Evolutionary conservation across 2,888 invertebrate genomes (phyloP).

Genomic region (Drosophila fungiperda): DNA sequence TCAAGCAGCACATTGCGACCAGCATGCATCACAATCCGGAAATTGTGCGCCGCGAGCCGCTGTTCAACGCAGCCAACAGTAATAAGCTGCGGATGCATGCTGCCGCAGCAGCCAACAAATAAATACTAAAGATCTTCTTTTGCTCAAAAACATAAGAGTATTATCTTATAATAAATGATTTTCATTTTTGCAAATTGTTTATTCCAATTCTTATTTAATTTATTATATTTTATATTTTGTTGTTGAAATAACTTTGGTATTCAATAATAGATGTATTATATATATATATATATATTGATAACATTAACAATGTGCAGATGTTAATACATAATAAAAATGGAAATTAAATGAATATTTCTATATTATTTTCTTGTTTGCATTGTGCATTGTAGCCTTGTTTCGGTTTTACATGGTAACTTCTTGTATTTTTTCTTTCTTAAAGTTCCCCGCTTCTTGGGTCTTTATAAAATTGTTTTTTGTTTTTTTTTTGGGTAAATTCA

Average conservation of each 20-base stretch:
- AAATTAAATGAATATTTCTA: not conserved
- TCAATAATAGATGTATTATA: no score
- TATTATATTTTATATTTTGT: not conserved
- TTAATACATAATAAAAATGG: not conserved
- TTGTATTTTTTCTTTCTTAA: not conserved
- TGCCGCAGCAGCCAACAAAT: not conserved
- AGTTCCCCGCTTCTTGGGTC: not conserved
- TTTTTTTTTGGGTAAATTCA: conserved; percentile 6
- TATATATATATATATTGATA: no score
- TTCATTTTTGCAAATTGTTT: not conserved
- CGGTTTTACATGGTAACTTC: no score
- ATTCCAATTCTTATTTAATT: not conserved
- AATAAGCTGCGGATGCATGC: conserved; percentile 24
- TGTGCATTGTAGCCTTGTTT: not conserved
- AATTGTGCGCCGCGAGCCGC: conserved; percentile 93
- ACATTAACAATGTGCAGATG: not conserved
- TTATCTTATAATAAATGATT: not conserved
- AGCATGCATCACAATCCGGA: conserved; percentile 90
- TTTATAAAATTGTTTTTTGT: conserved; percentile 2
- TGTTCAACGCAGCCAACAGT: conserved; percentile 84
- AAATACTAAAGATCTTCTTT: not conserved
- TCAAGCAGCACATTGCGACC: conserved; percentile 90
- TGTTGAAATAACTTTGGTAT: not conserved
- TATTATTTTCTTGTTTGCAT: not conserved
- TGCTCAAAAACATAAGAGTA: not conserved